Percentiles rank a stretch among this genome's conserved stretches.
Evolutionary conservation across 2,888 invertebrate species (phyloP).

Genomic region (Calliopum simillimum): DNA sequence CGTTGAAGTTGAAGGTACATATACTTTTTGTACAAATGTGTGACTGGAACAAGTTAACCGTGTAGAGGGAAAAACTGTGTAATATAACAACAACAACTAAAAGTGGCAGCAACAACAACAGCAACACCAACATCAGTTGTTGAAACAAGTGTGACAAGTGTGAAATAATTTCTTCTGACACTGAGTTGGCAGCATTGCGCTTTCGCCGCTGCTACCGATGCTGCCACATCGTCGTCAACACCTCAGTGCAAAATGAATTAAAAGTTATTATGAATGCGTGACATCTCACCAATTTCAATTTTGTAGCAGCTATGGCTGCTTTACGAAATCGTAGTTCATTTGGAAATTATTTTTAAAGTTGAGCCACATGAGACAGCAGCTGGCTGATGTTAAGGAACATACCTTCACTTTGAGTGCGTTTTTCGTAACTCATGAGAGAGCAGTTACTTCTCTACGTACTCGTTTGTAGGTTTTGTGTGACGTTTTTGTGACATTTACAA

Average conservation of each 20-base stretch:
- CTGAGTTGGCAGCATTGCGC: not conserved
- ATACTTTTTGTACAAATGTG: too few relatives aligned
- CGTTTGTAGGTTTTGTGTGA: conserved; percentile 4
- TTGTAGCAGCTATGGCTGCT: conserved; percentile 35
- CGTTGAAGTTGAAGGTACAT: too few relatives aligned
- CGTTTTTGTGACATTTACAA: conserved; percentile 36
- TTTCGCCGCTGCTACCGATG: conserved; percentile 9
- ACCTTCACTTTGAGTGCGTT: too few relatives aligned
- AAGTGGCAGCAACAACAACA: conserved; percentile 12
- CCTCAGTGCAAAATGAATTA: conserved; percentile 54
- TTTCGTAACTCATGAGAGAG: too few relatives aligned
- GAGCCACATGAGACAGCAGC: conserved; percentile 28
- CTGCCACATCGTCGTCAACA: not conserved
- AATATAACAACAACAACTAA: conserved; percentile 6
- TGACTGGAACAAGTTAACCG: not conserved
- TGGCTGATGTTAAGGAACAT: conserved; percentile 4
- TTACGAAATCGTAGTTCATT: conserved; percentile 7
- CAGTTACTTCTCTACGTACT: too few relatives aligned
- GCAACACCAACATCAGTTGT: conserved; percentile 21
- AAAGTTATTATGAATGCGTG: conserved; percentile 63
- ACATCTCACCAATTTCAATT: conserved; percentile 60
- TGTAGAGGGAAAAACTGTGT: not conserved
- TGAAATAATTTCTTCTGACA: conserved; percentile 28
- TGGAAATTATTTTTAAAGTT: conserved; percentile 18
- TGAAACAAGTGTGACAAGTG: conserved; percentile 31